Conservation (phyloP, 53 echinoderm and acorn worm genomes). For the Echinometra lucunter region DNA sequence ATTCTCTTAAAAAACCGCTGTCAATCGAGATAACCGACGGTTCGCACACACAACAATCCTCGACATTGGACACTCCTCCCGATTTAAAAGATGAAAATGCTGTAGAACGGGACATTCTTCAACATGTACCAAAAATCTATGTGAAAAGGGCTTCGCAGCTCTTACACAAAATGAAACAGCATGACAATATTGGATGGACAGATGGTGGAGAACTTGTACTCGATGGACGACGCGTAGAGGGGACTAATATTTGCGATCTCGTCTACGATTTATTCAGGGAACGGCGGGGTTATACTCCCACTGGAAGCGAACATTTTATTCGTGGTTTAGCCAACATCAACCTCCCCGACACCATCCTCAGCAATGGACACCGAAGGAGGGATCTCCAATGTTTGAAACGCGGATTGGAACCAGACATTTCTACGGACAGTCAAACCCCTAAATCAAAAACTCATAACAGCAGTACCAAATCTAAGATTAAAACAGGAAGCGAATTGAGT, state of each 20-base stretch:
- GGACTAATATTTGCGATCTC: conserved; percentile 25
- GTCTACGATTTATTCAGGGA: conserved; percentile 48
- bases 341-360: conserved; percentile 27
- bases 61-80: too few species aligned
- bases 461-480: too few species aligned
- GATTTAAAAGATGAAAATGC: background rate
- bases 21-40: background rate
- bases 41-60: background rate
- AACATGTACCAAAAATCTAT: conserved; percentile 11
- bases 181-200: conserved; percentile 16
- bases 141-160: conserved; percentile 3
- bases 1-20: conserved; percentile 10
- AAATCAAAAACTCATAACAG: background rate
- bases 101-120: conserved; percentile 16
- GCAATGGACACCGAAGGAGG: background rate
- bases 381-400: conserved; percentile 36
- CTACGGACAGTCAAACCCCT: background rate
- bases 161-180: background rate
- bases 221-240: background rate
- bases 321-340: background rate
- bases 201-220: background rate
- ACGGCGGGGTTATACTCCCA: conserved; percentile 45
- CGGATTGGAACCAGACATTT: background rate
- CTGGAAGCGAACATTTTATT: conserved; percentile 35
- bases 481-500: too few species aligned